These are phyloP conservation scores for Platysternon megacephalum DNA, from an alignment of 2,113 vertebrate genomes.

Conservation along the genomic window DNA sequence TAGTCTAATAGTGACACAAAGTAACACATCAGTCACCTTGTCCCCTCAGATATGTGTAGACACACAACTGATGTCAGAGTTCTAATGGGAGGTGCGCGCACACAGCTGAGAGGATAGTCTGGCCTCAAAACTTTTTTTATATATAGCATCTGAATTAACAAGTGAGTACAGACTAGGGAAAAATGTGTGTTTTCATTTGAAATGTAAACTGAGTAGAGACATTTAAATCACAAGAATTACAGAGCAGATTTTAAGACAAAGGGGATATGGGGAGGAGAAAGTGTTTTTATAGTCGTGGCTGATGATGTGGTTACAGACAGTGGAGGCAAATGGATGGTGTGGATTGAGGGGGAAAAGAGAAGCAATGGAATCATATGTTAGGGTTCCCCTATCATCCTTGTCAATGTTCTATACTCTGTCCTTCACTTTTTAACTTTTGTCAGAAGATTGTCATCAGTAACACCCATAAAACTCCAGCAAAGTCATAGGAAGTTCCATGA, in stretches of 20 bases:
- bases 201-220: background rate
- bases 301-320: background rate
- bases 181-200: background rate
- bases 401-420: background rate
- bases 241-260: background rate
- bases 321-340: background rate
- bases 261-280: background rate
- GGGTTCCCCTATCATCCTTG: background rate
- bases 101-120: background rate
- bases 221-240: background rate
- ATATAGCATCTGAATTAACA: background rate
- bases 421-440: background rate
- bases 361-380: background rate
- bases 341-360: background rate
- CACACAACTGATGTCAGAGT: background rate
- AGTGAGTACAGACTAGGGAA: background rate
- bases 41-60: background rate
- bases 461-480: background rate
- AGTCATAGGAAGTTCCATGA: background rate
- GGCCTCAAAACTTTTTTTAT: background rate
- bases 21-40: background rate
- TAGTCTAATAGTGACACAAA: background rate
- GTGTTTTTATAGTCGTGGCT: background rate
- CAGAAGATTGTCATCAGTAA: background rate
- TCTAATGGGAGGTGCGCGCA: background rate